Evolutionary conservation across 2,113 vertebrate genomes (phyloP).

Genomic region (Oreochromis tanganicae): DNA sequence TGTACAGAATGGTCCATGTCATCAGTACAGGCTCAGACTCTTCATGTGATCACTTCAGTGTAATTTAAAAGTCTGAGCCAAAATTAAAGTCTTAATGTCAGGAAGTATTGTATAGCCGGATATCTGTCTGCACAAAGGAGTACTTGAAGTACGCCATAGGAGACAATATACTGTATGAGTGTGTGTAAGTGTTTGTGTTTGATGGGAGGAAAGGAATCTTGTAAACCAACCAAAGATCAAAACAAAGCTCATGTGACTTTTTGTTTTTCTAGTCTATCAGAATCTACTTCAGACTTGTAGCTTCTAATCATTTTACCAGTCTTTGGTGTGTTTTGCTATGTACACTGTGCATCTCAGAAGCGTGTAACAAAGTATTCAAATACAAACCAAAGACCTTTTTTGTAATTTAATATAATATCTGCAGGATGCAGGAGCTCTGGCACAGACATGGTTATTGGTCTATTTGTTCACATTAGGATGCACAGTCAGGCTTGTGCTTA

Average conservation of each 20-base stretch:
- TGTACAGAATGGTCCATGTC: background rate
- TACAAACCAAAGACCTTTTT: background rate
- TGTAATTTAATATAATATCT: background rate
- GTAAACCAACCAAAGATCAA: constrained; percentile 44
- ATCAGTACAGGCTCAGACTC: background rate
- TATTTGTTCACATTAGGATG: background rate
- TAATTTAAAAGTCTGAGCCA: background rate
- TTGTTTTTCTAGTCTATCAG: background rate
- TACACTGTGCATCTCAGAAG: background rate
- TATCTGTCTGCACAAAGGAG: constrained; percentile 32
- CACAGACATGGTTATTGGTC: background rate
- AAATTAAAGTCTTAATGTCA: background rate
- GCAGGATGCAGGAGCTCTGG: background rate
- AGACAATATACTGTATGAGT: background rate
- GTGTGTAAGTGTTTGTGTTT: background rate
- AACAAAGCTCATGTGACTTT: constrained; percentile 6
- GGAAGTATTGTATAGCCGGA: constrained; percentile 27
- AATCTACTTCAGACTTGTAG: background rate
- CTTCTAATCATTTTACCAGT: constrained; percentile 5
- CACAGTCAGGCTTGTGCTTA: background rate
- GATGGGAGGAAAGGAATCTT: background rate
- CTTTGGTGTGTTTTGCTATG: background rate
- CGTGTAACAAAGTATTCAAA: background rate
- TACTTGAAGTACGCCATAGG: constrained; percentile 1
- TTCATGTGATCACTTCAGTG: background rate